Conservation (phyloP, 2,888 invertebrate species). For the Patella pellucida region DNA sequence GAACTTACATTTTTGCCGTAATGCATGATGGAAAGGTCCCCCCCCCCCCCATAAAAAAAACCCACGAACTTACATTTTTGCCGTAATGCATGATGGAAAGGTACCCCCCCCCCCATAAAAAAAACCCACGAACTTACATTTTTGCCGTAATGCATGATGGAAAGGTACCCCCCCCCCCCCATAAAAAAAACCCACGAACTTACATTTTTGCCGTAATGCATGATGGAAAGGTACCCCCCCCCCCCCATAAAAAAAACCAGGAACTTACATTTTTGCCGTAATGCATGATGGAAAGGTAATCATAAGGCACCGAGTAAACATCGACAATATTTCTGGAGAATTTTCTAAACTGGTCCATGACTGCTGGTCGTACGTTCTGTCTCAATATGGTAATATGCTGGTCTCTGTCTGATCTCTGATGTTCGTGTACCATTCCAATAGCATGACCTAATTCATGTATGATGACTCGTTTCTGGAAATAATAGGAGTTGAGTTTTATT, state of each 20-base stretch:
- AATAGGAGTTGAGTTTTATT: too few relatives aligned
- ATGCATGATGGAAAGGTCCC: conserved; percentile 24
- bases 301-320: conserved; percentile 12
- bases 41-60: too few relatives aligned
- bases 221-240: conserved; percentile 23
- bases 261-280: conserved; percentile 22
- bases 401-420: conserved; percentile 20
- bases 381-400: conserved; percentile 5
- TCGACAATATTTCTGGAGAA: conserved; percentile 13
- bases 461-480: conserved; percentile 22
- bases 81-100: conserved; percentile 25
- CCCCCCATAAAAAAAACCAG: too few relatives aligned
- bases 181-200: too few relatives aligned
- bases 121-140: too few relatives aligned
- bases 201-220: conserved; percentile 25
- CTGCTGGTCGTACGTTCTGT: conserved; percentile 13
- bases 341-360: conserved; percentile 16
- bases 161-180: too few relatives aligned
- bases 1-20: conserved; percentile 22
- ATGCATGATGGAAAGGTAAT: conserved; percentile 24
- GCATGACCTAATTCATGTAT: conserved; percentile 25
- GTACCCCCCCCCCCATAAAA: too few relatives aligned
- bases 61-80: conserved; percentile 21
- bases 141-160: conserved; percentile 25
- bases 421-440: conserved; percentile 23